These are phyloP conservation scores for Cheiracanthium punctorium DNA, from an alignment of 2,888 invertebrate species.

Conservation along the genomic window DNA sequence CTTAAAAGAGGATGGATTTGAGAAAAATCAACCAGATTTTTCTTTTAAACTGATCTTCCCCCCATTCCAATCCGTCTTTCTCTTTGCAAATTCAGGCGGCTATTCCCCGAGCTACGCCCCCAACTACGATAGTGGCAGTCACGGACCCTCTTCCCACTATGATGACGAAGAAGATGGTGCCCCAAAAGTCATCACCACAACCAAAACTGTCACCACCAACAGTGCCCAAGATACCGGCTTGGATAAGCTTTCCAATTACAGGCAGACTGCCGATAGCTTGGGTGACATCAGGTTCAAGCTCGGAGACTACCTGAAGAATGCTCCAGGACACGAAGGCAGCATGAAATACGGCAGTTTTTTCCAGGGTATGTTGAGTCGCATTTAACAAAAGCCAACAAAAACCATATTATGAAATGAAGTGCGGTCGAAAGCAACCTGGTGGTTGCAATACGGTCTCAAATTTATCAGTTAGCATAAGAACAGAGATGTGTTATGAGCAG, in stretches of 20 bases:
- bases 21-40: neutral
- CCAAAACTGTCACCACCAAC: slow-evolving; percentile 60
- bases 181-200: slow-evolving; percentile 56
- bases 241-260: slow-evolving; percentile 4
- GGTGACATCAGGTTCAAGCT: slow-evolving; percentile 57
- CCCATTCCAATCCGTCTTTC: neutral
- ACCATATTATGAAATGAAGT: neutral
- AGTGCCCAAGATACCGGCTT: slow-evolving; percentile 41
- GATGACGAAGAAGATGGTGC: slow-evolving; percentile 28
- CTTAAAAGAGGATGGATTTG: neutral
- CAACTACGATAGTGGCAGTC: slow-evolving; percentile 24
- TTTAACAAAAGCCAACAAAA: neutral
- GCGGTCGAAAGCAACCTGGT: too few relatives aligned
- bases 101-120: slow-evolving; percentile 22
- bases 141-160: neutral
- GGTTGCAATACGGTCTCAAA: too few relatives aligned
- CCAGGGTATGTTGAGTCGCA: slow-evolving; percentile 38
- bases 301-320: slow-evolving; percentile 56
- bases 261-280: slow-evolving; percentile 30
- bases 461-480: too few relatives aligned
- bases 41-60: neutral
- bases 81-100: neutral
- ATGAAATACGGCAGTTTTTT: slow-evolving; percentile 43
- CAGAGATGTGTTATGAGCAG: too few relatives aligned
- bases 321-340: slow-evolving; percentile 57